Percentiles rank a stretch among this genome's conserved stretches.
Conservation (phyloP, 2,797 vertebrate genomes). For the Cyprinodon diabolis region DNA sequence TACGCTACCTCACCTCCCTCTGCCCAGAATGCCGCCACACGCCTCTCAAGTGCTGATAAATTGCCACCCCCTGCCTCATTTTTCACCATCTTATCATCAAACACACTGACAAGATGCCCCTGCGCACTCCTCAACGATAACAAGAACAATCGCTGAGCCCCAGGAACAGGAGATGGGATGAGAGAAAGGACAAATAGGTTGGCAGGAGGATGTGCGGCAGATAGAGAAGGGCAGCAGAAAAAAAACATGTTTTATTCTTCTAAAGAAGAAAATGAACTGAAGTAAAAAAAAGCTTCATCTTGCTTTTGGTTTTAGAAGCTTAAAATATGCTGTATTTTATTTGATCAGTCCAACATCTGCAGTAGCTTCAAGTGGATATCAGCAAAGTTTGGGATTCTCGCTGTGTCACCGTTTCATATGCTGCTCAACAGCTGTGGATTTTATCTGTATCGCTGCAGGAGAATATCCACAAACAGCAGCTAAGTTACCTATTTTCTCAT, state of each 20-base stretch:
- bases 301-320: background rate
- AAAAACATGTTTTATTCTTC: constrained; percentile 24
- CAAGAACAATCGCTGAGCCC: constrained; percentile 65
- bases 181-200: constrained; percentile 37
- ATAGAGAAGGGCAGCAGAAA: constrained; percentile 20
- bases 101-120: constrained; percentile 57
- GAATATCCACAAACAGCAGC: constrained; percentile 1
- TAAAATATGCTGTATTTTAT: background rate
- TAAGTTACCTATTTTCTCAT: constrained; percentile 9
- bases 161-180: constrained; percentile 47
- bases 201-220: constrained; percentile 5
- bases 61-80: constrained; percentile 69
- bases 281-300: background rate
- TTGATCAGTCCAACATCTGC: background rate
- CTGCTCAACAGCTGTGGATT: constrained; percentile 2
- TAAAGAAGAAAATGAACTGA: background rate
- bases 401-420: background rate
- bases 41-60: constrained; percentile 67
- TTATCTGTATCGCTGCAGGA: constrained; percentile 1
- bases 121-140: constrained; percentile 56
- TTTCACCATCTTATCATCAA: constrained; percentile 64
- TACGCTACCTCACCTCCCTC: constrained; percentile 39
- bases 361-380: background rate
- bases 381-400: background rate
- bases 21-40: constrained; percentile 27